Evolutionary conservation across 2,113 vertebrate genomes (phyloP).

Genomic region (Thalassarche chlororhynchos): DNA sequence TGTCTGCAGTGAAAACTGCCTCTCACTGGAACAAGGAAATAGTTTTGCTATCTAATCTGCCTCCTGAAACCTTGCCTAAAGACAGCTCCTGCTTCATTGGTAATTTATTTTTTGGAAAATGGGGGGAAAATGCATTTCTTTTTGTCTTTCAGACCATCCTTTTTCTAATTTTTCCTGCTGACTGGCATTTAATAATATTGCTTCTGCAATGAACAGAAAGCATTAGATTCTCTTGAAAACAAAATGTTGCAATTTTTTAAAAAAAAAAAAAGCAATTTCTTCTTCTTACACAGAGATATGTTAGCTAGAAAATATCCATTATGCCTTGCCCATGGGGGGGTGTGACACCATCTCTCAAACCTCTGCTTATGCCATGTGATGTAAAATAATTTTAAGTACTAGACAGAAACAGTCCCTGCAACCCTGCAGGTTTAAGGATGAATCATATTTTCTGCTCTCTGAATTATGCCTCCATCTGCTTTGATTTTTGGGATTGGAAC

Average conservation of each 20-base stretch:
- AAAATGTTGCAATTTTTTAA: background rate
- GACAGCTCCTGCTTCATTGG: constrained; percentile 5
- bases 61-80: constrained; percentile 41
- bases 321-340: background rate
- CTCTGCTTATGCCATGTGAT: background rate
- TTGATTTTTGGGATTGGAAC: background rate
- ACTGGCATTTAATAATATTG: constrained; percentile 42
- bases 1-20: constrained; percentile 42
- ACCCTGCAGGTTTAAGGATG: constrained; percentile 20
- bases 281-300: background rate
- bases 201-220: constrained; percentile 28
- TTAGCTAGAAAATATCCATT: constrained; percentile 1
- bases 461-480: constrained; percentile 16
- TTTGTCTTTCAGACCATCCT: background rate
- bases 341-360: background rate
- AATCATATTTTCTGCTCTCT: background rate
- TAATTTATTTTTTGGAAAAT: constrained; percentile 44
- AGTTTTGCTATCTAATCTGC: constrained; percentile 49
- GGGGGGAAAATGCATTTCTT: background rate
- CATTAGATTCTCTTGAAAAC: constrained; percentile 1
- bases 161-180: constrained; percentile 26
- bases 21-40: constrained; percentile 38
- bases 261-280: background rate
- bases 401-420: background rate
- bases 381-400: constrained; percentile 6